Percentiles rank a stretch among this genome's conserved stretches.
Evolutionary conservation across 2,113 vertebrate species (phyloP).

Genomic region (Lagenorhynchus albirostris): DNA sequence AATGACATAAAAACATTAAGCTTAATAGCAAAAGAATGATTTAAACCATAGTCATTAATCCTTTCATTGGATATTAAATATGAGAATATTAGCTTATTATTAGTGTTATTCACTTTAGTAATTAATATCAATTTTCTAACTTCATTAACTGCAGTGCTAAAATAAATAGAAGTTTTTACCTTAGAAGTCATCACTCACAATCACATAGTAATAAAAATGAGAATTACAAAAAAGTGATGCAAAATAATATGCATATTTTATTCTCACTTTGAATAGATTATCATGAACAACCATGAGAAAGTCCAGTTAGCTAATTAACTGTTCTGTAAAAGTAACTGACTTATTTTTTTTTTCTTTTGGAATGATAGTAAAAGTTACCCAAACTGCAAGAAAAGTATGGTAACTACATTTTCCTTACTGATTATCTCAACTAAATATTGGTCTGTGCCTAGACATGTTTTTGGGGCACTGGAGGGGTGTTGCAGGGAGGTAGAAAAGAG

Average conservation of each 20-base stretch:
- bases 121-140: constrained; percentile 63
- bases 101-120: constrained; percentile 16
- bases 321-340: not conserved
- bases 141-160: not conserved
- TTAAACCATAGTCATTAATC: constrained; percentile 30
- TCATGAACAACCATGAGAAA: not conserved
- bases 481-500: not conserved
- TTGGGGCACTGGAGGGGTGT: rapidly evolving
- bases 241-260: not conserved
- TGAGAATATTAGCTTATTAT: constrained; percentile 52
- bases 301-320: not conserved
- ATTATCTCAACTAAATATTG: not conserved
- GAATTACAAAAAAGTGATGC: not conserved
- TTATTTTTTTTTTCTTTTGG: constrained; percentile 11
- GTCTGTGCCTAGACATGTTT: not conserved
- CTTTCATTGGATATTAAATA: constrained; percentile 49
- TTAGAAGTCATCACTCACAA: not conserved
- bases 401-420: not conserved
- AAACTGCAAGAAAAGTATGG: not conserved
- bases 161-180: constrained; percentile 27
- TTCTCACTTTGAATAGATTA: not conserved
- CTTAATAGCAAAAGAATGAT: constrained; percentile 38
- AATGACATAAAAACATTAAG: constrained; percentile 51
- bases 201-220: not conserved
- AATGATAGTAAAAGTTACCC: not conserved